A percentile compares a stretch with the other conserved stretches of the same genome.
These are phyloP conservation scores for Melitaea athalia DNA, from an alignment of 2,888 invertebrate genomes.

Conservation along the genomic window DNA sequence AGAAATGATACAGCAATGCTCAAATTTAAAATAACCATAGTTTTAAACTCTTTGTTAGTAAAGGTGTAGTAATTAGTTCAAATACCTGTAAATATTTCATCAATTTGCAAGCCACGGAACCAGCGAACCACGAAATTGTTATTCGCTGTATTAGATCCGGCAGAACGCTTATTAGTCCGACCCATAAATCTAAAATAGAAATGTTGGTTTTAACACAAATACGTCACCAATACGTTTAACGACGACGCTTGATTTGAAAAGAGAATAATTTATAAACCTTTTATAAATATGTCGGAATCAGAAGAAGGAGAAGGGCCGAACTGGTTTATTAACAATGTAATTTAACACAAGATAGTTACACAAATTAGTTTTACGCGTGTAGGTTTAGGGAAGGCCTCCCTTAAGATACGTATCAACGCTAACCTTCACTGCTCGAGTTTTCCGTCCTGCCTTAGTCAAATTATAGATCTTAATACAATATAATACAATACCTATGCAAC, in stretches of 20 bases:
- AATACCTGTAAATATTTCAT: slow-evolving; percentile 91
- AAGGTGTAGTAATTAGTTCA: not conserved
- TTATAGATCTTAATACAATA: too few species aligned
- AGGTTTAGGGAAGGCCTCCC: too few species aligned
- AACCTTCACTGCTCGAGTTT: too few species aligned
- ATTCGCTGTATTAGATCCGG: slow-evolving; percentile 95
- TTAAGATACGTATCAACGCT: too few species aligned
- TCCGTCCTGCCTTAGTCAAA: too few species aligned
- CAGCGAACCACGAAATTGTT: slow-evolving; percentile 94
- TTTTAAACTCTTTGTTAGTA: not conserved
- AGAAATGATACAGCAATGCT: not conserved
- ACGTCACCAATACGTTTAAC: not conserved
- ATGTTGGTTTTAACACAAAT: not conserved
- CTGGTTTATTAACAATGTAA: too few species aligned
- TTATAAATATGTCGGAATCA: too few species aligned
- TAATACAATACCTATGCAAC: too few species aligned
- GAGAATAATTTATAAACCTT: too few species aligned
- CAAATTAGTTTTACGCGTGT: too few species aligned
- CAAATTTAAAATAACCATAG: not conserved
- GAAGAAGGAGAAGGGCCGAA: too few species aligned
- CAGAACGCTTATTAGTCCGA: slow-evolving; percentile 93
- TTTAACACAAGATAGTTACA: too few species aligned
- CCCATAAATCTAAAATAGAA: slow-evolving; percentile 88
- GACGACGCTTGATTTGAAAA: not conserved
- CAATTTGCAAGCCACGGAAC: slow-evolving; percentile 92